Conservation (phyloP, 2,113 vertebrate genomes). For the Amia ocellicauda region DNA sequence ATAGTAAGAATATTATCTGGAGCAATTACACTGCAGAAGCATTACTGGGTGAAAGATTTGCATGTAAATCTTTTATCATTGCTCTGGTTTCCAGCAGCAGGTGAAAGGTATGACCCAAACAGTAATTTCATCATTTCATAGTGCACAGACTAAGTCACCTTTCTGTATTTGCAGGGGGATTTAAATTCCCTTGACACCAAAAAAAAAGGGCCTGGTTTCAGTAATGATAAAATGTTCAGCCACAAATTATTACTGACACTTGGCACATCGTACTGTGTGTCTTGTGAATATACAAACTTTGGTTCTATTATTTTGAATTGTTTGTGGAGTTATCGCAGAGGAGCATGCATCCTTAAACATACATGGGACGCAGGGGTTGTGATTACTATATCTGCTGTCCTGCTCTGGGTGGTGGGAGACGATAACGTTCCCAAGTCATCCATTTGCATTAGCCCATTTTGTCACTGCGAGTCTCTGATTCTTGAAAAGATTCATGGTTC, state of each 20-base stretch:
- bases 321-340: slow-evolving; percentile 52
- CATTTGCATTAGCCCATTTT: slow-evolving; percentile 49
- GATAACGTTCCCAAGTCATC: slow-evolving; percentile 46
- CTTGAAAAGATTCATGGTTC: slow-evolving; percentile 40
- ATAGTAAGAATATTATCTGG: slow-evolving; percentile 67
- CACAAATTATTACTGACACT: slow-evolving; percentile 45
- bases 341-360: slow-evolving; percentile 51
- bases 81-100: slow-evolving; percentile 18
- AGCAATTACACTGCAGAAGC: slow-evolving; percentile 77
- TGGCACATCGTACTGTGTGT: slow-evolving; percentile 38
- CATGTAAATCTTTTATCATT: slow-evolving; percentile 43
- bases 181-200: slow-evolving; percentile 57
- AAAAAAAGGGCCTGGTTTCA: slow-evolving; percentile 45
- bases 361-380: slow-evolving; percentile 46
- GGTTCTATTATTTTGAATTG: slow-evolving; percentile 48
- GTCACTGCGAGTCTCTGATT: slow-evolving; percentile 34
- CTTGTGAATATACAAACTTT: slow-evolving; percentile 51
- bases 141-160: slow-evolving; percentile 43
- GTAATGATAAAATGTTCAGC: slow-evolving; percentile 48
- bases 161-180: slow-evolving; percentile 49
- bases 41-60: slow-evolving; percentile 64
- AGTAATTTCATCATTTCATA: slow-evolving; percentile 32
- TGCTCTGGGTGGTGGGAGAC: slow-evolving; percentile 48
- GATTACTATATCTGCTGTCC: slow-evolving; percentile 54
- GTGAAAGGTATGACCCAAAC: slow-evolving; percentile 44